These are phyloP conservation scores for Anas acuta DNA, from an alignment of 2,797 vertebrate species.

Conservation along the genomic window DNA sequence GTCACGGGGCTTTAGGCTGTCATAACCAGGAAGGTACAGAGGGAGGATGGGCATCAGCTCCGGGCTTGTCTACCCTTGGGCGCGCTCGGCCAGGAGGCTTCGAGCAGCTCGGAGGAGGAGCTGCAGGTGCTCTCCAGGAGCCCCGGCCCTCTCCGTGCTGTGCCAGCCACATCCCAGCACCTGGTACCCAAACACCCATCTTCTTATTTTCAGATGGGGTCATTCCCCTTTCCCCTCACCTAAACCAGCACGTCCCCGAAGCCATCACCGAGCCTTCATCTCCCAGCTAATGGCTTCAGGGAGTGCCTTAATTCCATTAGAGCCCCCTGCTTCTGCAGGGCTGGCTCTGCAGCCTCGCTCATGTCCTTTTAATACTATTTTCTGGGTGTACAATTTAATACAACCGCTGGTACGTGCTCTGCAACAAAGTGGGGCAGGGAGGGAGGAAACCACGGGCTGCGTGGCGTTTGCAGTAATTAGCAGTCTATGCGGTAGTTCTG, in stretches of 20 bases:
- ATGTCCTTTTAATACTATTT: background rate
- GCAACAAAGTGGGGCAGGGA: background rate
- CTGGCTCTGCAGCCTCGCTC: background rate
- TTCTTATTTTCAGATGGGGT: background rate
- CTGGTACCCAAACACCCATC: background rate
- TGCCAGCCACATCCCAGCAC: background rate
- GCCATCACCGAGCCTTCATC: background rate
- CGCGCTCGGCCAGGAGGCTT: background rate
- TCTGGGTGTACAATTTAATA: background rate
- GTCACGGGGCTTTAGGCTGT: background rate
- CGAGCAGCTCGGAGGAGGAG: background rate
- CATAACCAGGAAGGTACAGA: background rate
- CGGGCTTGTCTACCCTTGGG: background rate
- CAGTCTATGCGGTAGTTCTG: background rate
- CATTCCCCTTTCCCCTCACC: background rate
- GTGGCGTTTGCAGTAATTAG: background rate
- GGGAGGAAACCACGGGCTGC: background rate
- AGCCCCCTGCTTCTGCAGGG: background rate
- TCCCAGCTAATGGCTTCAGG: constrained; percentile 1
- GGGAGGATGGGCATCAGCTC: background rate
- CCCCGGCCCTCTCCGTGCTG: background rate
- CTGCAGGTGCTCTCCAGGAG: background rate
- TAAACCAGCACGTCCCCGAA: background rate
- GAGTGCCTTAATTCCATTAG: background rate
- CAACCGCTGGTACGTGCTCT: background rate